Evolutionary conservation across 1,140 invertebrate genomes (phyloP).

Genomic region (Pomacea maculata): DNA sequence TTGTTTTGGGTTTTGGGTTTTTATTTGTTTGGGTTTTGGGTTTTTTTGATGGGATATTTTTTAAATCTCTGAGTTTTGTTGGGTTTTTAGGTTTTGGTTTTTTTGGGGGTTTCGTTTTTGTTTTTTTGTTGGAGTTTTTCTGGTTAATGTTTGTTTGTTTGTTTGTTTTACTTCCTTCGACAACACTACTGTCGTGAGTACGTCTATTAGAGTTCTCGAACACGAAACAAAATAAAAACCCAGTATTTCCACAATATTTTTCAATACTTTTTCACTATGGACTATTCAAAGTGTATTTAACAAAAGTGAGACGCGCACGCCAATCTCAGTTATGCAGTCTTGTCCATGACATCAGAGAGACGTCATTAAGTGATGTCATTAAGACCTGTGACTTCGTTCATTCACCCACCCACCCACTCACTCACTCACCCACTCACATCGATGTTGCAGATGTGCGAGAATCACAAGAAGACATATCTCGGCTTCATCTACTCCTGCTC

Average conservation of each 20-base stretch:
- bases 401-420: no score
- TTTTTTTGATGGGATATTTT: not conserved
- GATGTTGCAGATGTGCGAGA: constrained; percentile 55
- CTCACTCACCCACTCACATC: not conserved
- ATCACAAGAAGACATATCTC: constrained; percentile 55
- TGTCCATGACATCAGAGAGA: not conserved
- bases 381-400: not conserved
- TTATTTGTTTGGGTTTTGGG: not conserved
- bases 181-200: not conserved
- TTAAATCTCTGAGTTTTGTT: no score
- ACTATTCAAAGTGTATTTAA: no score
- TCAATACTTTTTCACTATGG: no score
- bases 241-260: no score
- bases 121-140: no score
- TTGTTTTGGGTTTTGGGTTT: not conserved
- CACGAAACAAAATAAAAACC: no score
- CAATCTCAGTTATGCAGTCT: not conserved
- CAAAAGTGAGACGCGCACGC: not conserved
- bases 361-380: not conserved
- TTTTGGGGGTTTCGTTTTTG: no score
- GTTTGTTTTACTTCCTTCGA: no score
- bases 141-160: no score
- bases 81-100: no score
- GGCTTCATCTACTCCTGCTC: constrained; percentile 56
- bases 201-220: not conserved